Percentiles rank a stretch among this genome's conserved stretches.
Evolutionary conservation across 2,113 vertebrate species (phyloP).

Genomic region (Tachuris rubrigastra): DNA sequence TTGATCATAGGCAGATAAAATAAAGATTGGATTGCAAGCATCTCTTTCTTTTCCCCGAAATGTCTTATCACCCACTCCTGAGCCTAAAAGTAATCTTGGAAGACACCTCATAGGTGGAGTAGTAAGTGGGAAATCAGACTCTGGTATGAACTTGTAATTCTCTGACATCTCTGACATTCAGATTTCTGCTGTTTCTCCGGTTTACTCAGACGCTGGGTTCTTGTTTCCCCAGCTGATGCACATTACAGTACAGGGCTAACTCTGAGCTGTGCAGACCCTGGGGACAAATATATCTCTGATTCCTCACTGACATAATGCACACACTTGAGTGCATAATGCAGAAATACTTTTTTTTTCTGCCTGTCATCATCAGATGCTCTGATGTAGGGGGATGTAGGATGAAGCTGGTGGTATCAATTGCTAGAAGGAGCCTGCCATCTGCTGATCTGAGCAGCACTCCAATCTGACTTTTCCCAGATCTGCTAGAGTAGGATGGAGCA

Average conservation of each 20-base stretch:
- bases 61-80: neutral
- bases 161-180: neutral
- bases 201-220: neutral
- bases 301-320: neutral
- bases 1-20: neutral
- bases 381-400: neutral
- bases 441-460: slow-evolving; percentile 52
- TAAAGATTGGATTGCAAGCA: neutral
- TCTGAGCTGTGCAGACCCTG: neutral
- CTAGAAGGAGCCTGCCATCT: slow-evolving; percentile 69
- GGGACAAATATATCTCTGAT: neutral
- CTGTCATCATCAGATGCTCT: slow-evolving; percentile 27
- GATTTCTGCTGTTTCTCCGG: neutral
- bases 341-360: neutral
- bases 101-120: neutral
- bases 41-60: neutral
- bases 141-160: neutral
- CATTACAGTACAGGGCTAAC: neutral
- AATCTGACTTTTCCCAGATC: neutral
- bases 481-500: neutral
- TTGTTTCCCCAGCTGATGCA: neutral
- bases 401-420: slow-evolving; percentile 32
- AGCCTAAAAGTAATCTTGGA: neutral
- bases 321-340: neutral
- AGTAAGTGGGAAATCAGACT: neutral